Evolutionary conservation across 2,888 invertebrate genomes (phyloP).

Genomic region (Eristalis arbustorum): DNA sequence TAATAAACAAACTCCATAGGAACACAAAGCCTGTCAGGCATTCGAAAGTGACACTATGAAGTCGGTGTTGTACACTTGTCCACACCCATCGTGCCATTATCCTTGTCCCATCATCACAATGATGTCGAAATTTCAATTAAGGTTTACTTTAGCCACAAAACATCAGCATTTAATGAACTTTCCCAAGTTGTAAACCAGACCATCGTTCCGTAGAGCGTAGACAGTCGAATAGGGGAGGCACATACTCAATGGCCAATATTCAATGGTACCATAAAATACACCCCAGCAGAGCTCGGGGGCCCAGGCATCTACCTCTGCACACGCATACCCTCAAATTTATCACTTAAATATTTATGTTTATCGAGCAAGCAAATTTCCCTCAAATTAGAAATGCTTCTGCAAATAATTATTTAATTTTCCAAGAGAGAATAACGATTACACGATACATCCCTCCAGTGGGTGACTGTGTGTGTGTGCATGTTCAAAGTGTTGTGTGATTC

Average conservation of each 20-base stretch:
- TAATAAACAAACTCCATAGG: too few relatives aligned
- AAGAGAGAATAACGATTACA: slow-evolving; percentile 3
- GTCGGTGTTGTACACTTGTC: neutral
- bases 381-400: slow-evolving; percentile 14
- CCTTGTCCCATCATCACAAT: neutral
- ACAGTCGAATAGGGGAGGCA: too few relatives aligned
- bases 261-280: neutral
- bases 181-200: neutral
- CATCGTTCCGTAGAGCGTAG: neutral
- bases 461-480: neutral
- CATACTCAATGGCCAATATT: neutral
- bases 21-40: too few relatives aligned
- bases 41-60: too few relatives aligned
- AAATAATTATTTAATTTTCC: slow-evolving; percentile 24
- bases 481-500: slow-evolving; percentile 18
- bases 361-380: slow-evolving; percentile 7
- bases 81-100: neutral
- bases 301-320: neutral
- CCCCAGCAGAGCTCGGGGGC: neutral
- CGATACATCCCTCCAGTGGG: neutral
- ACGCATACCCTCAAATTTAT: neutral
- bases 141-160: neutral
- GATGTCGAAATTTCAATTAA: neutral
- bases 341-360: slow-evolving; percentile 28
- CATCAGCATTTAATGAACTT: neutral